Conservation (phyloP, 2,888 invertebrate genomes). For the Leptogaster cylindrica region DNA sequence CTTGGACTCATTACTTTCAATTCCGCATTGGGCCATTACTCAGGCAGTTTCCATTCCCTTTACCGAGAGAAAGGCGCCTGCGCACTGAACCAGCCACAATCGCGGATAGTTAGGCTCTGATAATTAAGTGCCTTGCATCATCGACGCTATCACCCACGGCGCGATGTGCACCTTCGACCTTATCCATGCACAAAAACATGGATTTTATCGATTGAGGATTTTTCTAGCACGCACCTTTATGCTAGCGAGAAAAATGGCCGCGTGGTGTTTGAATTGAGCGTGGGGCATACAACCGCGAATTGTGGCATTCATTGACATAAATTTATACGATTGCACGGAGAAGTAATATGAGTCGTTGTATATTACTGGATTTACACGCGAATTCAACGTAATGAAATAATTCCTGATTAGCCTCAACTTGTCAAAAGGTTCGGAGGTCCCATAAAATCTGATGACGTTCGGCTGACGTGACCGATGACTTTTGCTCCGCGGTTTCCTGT, state of each 20-base stretch:
- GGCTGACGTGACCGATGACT: not conserved
- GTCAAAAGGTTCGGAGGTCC: too few relatives aligned
- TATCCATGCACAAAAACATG: not conserved
- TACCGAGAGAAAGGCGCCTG: constrained; percentile 22
- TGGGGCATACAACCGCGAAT: not conserved
- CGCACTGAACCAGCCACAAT: not conserved
- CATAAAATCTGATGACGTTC: too few relatives aligned
- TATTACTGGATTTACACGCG: constrained; percentile 10
- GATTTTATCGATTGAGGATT: constrained; percentile 21
- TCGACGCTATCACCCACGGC: constrained; percentile 22
- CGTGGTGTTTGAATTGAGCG: not conserved
- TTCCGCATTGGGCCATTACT: constrained; percentile 29
- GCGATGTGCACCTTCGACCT: constrained; percentile 31
- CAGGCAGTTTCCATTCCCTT: not conserved
- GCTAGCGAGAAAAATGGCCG: constrained; percentile 10
- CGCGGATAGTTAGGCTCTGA: constrained; percentile 17
- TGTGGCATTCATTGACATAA: constrained; percentile 19
- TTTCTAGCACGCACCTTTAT: constrained; percentile 5
- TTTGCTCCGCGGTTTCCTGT: not conserved
- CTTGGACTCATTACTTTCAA: constrained; percentile 43
- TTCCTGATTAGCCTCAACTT: not conserved
- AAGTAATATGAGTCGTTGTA: constrained; percentile 9
- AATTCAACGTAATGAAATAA: not conserved
- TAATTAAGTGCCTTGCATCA: constrained; percentile 9
- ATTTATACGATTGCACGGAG: not conserved